Percentiles rank a stretch among this genome's conserved stretches.
Evolutionary conservation across 2,888 invertebrate genomes (phyloP).

Genomic region (Kuschelorhynchus macadamiae): DNA sequence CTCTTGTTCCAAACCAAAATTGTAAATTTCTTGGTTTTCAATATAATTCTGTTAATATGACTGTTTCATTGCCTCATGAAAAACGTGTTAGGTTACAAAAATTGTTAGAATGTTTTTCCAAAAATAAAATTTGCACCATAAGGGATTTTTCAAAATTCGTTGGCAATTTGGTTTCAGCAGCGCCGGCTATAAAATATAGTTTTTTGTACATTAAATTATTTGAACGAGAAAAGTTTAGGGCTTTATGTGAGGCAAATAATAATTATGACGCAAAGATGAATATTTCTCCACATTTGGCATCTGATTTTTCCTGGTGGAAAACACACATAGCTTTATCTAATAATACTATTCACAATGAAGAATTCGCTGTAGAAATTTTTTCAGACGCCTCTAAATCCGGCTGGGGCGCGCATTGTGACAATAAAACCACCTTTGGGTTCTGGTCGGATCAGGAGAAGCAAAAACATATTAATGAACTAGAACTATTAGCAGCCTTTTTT

Average conservation of each 20-base stretch:
- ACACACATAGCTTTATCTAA: neutral
- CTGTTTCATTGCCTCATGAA: neutral
- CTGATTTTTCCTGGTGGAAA: too few relatives aligned
- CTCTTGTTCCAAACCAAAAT: neutral
- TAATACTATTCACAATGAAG: neutral
- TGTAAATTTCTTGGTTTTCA: neutral
- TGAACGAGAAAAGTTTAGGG: too few relatives aligned
- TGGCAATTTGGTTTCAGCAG: too few relatives aligned
- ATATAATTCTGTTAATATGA: neutral
- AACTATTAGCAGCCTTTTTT: constrained; percentile 51
- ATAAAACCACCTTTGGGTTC: constrained; percentile 33
- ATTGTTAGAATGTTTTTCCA: too few relatives aligned
- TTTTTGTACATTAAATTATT: too few relatives aligned
- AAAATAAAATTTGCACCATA: too few relatives aligned
- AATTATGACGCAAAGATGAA: too few relatives aligned
- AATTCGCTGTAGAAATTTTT: constrained; percentile 42
- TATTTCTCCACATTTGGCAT: too few relatives aligned
- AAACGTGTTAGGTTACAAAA: too few relatives aligned
- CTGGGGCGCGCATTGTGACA: constrained; percentile 50
- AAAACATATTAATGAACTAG: constrained; percentile 52
- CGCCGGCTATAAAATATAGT: too few relatives aligned
- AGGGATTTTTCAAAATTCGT: too few relatives aligned
- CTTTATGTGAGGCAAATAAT: too few relatives aligned
- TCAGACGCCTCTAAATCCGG: constrained; percentile 52
- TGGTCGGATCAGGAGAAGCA: constrained; percentile 45